These are phyloP conservation scores for Lepidurus couesii DNA, from an alignment of 1,140 invertebrate genomes.

Conservation along the genomic window DNA sequence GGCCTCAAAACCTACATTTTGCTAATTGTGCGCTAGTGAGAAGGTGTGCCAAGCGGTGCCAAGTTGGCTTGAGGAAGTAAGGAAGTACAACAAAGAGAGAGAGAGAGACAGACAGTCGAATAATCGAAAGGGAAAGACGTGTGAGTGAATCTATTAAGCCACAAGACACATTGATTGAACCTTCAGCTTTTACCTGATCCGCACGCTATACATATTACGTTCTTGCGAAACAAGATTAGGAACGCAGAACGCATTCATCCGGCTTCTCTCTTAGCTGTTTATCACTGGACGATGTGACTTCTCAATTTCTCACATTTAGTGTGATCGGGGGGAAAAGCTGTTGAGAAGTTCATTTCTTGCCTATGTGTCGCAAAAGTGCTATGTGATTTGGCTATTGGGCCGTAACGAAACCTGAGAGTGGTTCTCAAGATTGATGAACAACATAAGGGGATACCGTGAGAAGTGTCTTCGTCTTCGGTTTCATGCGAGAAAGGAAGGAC, in stretches of 20 bases:
- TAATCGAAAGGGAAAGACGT: background rate
- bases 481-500: background rate
- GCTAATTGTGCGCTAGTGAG: background rate
- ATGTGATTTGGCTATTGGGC: constrained; percentile 10
- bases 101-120: background rate
- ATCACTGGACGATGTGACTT: background rate
- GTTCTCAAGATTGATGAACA: constrained; percentile 4
- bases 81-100: background rate
- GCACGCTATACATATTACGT: background rate
- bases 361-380: background rate
- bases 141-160: constrained; percentile 9
- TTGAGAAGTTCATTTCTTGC: background rate
- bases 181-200: background rate
- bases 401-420: constrained; percentile 10
- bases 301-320: background rate
- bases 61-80: background rate
- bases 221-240: constrained; percentile 17
- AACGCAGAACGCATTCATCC: background rate
- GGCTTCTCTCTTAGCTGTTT: background rate
- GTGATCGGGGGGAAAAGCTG: background rate
- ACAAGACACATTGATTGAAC: background rate
- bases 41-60: background rate
- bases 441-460: background rate
- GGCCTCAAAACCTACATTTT: no score
- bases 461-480: background rate